Evolutionary conservation across 2,797 vertebrate species (phyloP).

Genomic region (Takifugu ocellatus): DNA sequence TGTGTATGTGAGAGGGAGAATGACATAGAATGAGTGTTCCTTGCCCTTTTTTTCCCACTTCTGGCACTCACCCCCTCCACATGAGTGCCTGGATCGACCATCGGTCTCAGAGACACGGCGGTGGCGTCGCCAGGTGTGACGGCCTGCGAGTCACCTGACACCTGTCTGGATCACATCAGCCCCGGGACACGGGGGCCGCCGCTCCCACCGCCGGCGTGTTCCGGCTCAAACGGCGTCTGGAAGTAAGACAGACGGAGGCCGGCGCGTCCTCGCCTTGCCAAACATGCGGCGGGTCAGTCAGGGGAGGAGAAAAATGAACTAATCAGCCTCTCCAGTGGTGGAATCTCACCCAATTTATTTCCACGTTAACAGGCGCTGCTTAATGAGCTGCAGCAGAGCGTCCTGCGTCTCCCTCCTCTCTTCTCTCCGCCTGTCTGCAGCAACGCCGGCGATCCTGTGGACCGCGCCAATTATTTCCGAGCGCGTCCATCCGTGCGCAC

Average conservation of each 20-base stretch:
- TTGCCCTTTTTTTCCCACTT: too few relatives aligned
- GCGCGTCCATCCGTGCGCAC: too few relatives aligned
- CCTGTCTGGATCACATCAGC: conserved; percentile 64
- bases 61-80: too few relatives aligned
- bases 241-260: conserved; percentile 45
- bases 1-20: too few relatives aligned
- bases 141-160: conserved; percentile 52
- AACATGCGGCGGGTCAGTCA: conserved; percentile 58
- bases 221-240: conserved; percentile 13
- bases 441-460: conserved; percentile 57
- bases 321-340: conserved; percentile 72
- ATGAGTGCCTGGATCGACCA: too few relatives aligned
- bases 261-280: conserved; percentile 51
- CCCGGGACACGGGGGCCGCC: conserved; percentile 36
- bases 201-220: conserved; percentile 11
- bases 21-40: too few relatives aligned
- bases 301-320: conserved; percentile 67
- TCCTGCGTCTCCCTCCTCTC: conserved; percentile 52
- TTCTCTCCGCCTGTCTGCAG: conserved; percentile 48
- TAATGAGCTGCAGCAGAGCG: conserved; percentile 79
- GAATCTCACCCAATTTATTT: conserved; percentile 78
- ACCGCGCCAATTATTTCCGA: conserved; percentile 53
- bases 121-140: conserved; percentile 19
- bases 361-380: conserved; percentile 73
- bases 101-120: too few relatives aligned